These are phyloP conservation scores for Lonchura striata DNA, from an alignment of 2,113 vertebrate species.

Conservation along the genomic window DNA sequence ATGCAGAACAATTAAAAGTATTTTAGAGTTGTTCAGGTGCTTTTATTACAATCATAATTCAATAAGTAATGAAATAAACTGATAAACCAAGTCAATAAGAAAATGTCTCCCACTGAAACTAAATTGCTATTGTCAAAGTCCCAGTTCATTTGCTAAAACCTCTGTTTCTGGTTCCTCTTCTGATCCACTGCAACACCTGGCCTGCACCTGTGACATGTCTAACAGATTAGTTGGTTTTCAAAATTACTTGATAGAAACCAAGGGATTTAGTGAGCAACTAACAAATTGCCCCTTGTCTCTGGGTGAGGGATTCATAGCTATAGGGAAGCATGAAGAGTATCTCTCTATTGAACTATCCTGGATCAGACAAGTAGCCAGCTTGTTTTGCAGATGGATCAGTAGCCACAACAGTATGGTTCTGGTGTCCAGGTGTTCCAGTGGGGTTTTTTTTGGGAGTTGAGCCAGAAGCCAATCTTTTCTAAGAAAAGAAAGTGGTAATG, in stretches of 20 bases:
- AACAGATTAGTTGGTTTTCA: not conserved
- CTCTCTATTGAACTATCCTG: not conserved
- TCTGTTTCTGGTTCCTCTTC: not conserved
- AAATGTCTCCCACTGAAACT: not conserved
- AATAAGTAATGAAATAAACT: conserved; percentile 17
- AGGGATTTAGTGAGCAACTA: not conserved
- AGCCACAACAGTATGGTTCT: not conserved
- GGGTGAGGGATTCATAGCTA: not conserved
- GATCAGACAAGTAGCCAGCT: not conserved
- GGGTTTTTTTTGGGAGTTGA: not conserved
- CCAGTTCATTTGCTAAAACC: not conserved
- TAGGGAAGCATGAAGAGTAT: not conserved
- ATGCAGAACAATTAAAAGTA: not conserved
- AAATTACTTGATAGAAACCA: conserved; percentile 39
- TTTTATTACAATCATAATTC: not conserved
- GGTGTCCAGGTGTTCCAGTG: not conserved
- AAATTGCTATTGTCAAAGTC: not conserved
- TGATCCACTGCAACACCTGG: not conserved
- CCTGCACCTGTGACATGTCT: not conserved
- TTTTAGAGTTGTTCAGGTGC: conserved; percentile 13
- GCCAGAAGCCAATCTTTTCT: not conserved
- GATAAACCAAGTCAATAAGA: not conserved
- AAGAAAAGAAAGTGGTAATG: not conserved
- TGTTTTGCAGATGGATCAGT: conserved; percentile 37
- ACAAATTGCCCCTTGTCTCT: conserved; percentile 1